phyloP scores from a whole-genome alignment of 2,113 vertebrate genomes.

The Aspidoscelis tigris region DNA sequence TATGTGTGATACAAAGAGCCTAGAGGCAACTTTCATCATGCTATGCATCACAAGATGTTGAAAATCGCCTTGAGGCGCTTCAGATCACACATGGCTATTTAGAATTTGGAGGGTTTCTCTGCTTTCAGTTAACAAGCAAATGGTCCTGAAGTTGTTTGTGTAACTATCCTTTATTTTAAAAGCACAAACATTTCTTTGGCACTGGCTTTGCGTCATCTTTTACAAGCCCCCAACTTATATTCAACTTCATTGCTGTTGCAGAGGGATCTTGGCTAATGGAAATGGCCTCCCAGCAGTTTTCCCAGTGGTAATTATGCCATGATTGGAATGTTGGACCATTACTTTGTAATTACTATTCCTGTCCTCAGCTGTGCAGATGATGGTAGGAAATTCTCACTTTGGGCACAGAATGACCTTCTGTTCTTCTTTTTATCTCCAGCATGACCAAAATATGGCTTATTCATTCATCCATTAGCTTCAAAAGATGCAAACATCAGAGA shows the following conservation, averaged over 20 bases:
- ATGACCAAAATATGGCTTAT: background rate
- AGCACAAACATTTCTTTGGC: background rate
- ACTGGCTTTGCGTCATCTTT: background rate
- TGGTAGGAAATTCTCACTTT: background rate
- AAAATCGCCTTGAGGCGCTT: slow-evolving; percentile 64
- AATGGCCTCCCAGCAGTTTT: background rate
- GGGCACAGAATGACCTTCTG: background rate
- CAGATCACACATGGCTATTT: slow-evolving; percentile 53
- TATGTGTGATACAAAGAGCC: slow-evolving; percentile 62
- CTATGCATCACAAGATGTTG: slow-evolving; percentile 26
- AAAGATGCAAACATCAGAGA: background rate
- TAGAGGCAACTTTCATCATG: slow-evolving; percentile 58
- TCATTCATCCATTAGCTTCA: background rate
- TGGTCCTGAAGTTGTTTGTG: background rate
- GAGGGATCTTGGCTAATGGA: background rate
- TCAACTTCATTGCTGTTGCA: background rate
- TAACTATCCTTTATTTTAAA: background rate
- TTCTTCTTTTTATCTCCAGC: background rate
- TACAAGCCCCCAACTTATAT: background rate
- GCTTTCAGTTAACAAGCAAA: slow-evolving; percentile 49
- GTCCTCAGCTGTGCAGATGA: background rate
- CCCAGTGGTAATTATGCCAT: background rate
- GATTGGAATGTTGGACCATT: background rate
- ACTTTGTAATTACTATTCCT: background rate
- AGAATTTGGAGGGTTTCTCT: background rate